Base-by-base conservation (phyloP, 2,888 invertebrate genomes). In the Heliconius aoede region DNA sequence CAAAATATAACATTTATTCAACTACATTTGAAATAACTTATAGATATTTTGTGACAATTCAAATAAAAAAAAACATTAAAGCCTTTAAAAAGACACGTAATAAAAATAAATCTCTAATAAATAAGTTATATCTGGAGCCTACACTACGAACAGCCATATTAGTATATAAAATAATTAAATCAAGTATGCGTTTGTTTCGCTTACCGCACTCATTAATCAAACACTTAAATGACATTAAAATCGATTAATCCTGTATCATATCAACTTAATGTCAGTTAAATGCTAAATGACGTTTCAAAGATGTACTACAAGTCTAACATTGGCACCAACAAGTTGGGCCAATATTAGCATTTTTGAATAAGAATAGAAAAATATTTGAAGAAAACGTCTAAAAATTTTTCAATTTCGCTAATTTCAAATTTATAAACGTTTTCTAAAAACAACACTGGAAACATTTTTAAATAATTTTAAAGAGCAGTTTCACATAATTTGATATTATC, bases 141-240 rank as follows among this genome's bases (percentile, higher is more conserved):
- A 69, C 51, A 32, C 55, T 75, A 55, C 24, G 30, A 71, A 75
- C 69, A 75, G 62, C 61, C 62, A 32, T 28, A 51, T 69, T 69
- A 69, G 26, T 46, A 28, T 28, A 68, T 68, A 68, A 51, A n/a
- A 24, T 46, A 65, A 65, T 36, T 36, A 72, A 72, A 65, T 67
- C 36, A 67, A 32, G 30, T 61, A 72, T 72, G 76, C 73, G 61
- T 30, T 51, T 51, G 51, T 60, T 26, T n/a, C 5, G 21, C 28
- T 28, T 15, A 51, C 28, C 30, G 51, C 46, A 28, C 46, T 51
- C 51, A n/a, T 46, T 30, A 51, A n/a, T n/a, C 21, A 11, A 68
- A 36, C 36, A 13, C 3, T 60, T 15, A 60, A 60, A 24, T 32
- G 32, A 65, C 65, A 36, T 24, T 36, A 24, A n/a, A 60, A 13